phyloP scores from a whole-genome alignment of 1,140 invertebrate species.

The Zaprionus lachaisei region DNA sequence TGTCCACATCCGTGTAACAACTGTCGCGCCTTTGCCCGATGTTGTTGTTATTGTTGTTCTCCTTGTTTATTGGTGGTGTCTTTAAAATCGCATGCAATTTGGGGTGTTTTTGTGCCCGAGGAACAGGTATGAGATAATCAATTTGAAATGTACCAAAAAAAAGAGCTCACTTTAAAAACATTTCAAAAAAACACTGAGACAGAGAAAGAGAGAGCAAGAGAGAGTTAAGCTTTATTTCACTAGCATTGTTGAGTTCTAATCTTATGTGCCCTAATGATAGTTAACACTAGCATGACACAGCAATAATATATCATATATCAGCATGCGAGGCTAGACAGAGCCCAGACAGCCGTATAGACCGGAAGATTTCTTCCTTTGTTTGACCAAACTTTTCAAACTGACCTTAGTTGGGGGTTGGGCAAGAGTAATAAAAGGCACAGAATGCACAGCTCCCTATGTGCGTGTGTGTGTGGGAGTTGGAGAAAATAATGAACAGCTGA shows the following conservation, averaged over 20 bases:
- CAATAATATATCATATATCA: constrained; percentile 12
- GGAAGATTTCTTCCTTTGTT: constrained; percentile 14
- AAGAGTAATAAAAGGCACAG: constrained; percentile 32
- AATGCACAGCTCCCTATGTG: constrained; percentile 23
- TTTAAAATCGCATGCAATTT: constrained; percentile 70
- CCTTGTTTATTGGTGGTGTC: constrained; percentile 70
- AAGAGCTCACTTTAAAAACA: constrained; percentile 27
- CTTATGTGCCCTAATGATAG: not conserved
- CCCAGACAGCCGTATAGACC: constrained; percentile 16
- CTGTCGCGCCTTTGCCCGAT: constrained; percentile 40
- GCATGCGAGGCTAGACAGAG: not conserved
- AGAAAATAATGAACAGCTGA: constrained; percentile 34
- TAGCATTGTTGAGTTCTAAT: not conserved
- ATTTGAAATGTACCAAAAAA: constrained; percentile 53
- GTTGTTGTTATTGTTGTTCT: constrained; percentile 20
- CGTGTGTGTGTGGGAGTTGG: constrained; percentile 14
- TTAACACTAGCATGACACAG: constrained; percentile 26
- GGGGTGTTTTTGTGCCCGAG: constrained; percentile 67
- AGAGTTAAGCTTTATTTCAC: not conserved
- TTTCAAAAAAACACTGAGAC: not conserved
- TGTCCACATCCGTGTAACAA: constrained; percentile 28
- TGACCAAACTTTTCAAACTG: constrained; percentile 26
- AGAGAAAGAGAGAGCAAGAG: not conserved
- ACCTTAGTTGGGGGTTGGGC: constrained; percentile 39
- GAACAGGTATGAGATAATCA: constrained; percentile 80